Evolutionary conservation across 2,113 vertebrate genomes (phyloP), one percentile per base, ranked within the genome.

Genomic region (Pterocles gutturalis): DNA sequence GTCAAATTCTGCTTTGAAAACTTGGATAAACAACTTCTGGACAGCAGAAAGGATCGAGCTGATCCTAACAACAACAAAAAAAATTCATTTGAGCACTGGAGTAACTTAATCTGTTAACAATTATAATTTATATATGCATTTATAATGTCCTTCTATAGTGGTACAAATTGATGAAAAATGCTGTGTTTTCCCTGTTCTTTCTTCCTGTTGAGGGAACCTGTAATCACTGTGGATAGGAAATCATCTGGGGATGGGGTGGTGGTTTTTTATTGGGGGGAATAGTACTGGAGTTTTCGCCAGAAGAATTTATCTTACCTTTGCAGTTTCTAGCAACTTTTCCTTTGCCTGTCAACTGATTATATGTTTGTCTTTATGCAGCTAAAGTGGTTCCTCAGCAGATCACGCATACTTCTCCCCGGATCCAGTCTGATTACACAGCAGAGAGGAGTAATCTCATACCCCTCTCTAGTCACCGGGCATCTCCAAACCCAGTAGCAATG

Each of bases 331-430:
- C 19, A 41, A 3, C 51, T 65, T 71, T 51, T 79, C 11, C 41
- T 77, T 41, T 79, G 62, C 13, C 31, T 58, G 29, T 34, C 45
- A 41, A 2, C 13, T 95, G 72, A 90, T 75, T 2, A 24, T 6
- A 5, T 20, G 13, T 70, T 93, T 97, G 71, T 79, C 60, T 88
- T 45, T 90, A 24, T 94, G 21, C 97, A 99, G 99, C 99, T 97
- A 99, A 99, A 98, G 99, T 99, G 87, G 99, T 99, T 88, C 99
- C 99, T 78, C 99, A 99, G 97, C 99, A 99, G 57, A 99, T 99
- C 54, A 99, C 99, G 2, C 99, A 99, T 93, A 99, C 99, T 76
- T 99, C 99, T 86, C 98, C 99, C 58, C 98, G 99, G n/a, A 99
- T 99, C 96, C 99, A 99, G 97, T 97, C 99, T 8, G 99, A 99